Evolutionary conservation across 37 sponge, comb jelly and placozoan genomes (phyloP).

Genomic region (Oopsacas minuta): DNA sequence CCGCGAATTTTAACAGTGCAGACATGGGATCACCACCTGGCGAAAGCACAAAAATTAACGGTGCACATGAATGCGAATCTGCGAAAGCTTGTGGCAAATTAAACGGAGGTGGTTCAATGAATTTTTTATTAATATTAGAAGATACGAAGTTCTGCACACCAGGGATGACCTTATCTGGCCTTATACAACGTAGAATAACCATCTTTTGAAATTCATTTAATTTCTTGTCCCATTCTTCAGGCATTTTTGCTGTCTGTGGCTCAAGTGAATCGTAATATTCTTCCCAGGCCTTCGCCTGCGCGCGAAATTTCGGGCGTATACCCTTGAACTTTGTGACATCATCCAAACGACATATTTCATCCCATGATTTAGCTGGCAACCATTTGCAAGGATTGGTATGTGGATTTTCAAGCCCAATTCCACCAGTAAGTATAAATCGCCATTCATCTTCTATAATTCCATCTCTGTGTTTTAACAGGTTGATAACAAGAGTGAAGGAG

Average conservation of each 20-base stretch:
- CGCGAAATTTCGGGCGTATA: slow-evolving; percentile 23
- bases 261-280: slow-evolving; percentile 30
- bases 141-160: slow-evolving; percentile 86
- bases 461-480: slow-evolving; percentile 55
- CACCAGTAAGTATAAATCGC: slow-evolving; percentile 95
- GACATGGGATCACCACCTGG: slow-evolving; percentile 97
- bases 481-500: slow-evolving; percentile 80
- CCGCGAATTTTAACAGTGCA: slow-evolving; percentile 96
- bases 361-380: slow-evolving; percentile 94
- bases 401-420: slow-evolving; percentile 95
- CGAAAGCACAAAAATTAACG: slow-evolving; percentile 94
- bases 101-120: slow-evolving; percentile 96
- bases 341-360: slow-evolving; percentile 83
- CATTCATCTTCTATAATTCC: slow-evolving; percentile 75
- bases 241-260: slow-evolving; percentile 57
- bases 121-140: slow-evolving; percentile 53
- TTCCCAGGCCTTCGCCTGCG: slow-evolving; percentile 4
- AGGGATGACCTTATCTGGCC: slow-evolving; percentile 93
- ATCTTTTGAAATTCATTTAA: slow-evolving; percentile 72
- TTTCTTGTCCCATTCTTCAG: slow-evolving; percentile 49
- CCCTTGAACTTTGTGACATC: slow-evolving; percentile 47
- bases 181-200: slow-evolving; percentile 63
- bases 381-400: slow-evolving; percentile 73
- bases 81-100: slow-evolving; percentile 78
- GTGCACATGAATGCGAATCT: slow-evolving; percentile 92